Evolutionary conservation across 1,140 invertebrate genomes (phyloP), one percentile per base, ranked within the genome.

Genomic region (Vollenhovia emeryi): DNA sequence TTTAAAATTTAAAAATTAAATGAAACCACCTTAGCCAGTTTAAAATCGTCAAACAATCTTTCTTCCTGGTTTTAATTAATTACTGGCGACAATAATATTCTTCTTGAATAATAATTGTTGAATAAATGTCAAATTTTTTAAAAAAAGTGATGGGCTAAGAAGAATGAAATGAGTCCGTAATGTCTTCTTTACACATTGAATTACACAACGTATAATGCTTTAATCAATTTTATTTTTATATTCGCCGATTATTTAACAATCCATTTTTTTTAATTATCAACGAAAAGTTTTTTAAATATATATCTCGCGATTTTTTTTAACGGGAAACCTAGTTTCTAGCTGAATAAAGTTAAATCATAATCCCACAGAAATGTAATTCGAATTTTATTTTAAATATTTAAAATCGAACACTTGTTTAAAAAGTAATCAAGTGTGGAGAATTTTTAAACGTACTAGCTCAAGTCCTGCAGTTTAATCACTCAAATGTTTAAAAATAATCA

Each of bases 351-450:
- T 73, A 8, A 33, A 21, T 48, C 3, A 13, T 27, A 30, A 18
- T 50, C 24, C 3, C 2, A 24, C 11, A 50, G 27, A 73, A 3
- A 52, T 73, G 24, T 57, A 74, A 33, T 55, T 0, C 15, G 7
- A 40, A 40, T 24, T 59, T 57, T n/a, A 48, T 27, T 45, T 68
- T 8, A 33, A 52, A 50, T n/a, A 45, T 73, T 33, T 13, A 73
- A 73, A 73, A 73, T 52, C 21, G 52, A 73, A 74, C 15, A 43
- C 11, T 15, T 55, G 3, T 73, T 73, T 52, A 52, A 74, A 8
- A 36, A 11, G 2, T 73, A 55, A 55, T 52, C n/a, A n/a, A n/a
- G 11, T 13, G 5, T 40, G 27, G 33, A 13, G 11, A 27, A 59
- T 7, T 60, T 74, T 74, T 57, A 59, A 73, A 1, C 11, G 1